Conservation (phyloP, 1,140 invertebrate species). For the Lasioglossum albipes region DNA sequence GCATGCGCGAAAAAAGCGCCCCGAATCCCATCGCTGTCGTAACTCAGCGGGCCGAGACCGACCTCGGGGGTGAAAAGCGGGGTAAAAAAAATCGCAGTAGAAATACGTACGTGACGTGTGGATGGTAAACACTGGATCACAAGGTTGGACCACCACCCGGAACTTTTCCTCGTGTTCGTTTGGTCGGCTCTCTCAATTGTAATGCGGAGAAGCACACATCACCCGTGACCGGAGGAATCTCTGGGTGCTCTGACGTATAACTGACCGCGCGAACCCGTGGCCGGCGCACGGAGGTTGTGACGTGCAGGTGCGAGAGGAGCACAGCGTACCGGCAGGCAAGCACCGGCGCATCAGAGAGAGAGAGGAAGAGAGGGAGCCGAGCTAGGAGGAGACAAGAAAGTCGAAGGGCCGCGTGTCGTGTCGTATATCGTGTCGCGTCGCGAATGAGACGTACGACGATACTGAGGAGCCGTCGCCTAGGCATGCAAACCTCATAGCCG, state of each 20-base stretch:
- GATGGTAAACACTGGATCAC: too few relatives aligned
- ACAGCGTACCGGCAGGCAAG: neutral
- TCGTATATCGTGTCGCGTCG: conserved; percentile 27
- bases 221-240: conserved; percentile 12
- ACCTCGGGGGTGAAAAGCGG: too few relatives aligned
- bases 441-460: conserved; percentile 57
- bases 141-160: neutral
- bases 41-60: too few relatives aligned
- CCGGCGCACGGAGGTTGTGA: neutral
- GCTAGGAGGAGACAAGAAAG: neutral
- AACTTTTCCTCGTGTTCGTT: conserved; percentile 28
- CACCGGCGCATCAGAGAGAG: conserved; percentile 7
- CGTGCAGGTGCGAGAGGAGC: neutral
- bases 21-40: too few relatives aligned
- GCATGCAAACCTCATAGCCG: conserved; percentile 57
- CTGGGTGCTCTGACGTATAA: neutral
- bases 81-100: too few relatives aligned
- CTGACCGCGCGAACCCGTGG: neutral
- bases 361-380: neutral
- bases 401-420: conserved; percentile 34
- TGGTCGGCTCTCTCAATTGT: neutral
- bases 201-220: conserved; percentile 36
- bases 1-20: too few relatives aligned
- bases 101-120: neutral
- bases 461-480: conserved; percentile 55